A percentile compares a stretch with the other conserved stretches of the same genome.
phyloP scores from a whole-genome alignment of 2,797 vertebrate species.

The Enteromius viviparus region DNA sequence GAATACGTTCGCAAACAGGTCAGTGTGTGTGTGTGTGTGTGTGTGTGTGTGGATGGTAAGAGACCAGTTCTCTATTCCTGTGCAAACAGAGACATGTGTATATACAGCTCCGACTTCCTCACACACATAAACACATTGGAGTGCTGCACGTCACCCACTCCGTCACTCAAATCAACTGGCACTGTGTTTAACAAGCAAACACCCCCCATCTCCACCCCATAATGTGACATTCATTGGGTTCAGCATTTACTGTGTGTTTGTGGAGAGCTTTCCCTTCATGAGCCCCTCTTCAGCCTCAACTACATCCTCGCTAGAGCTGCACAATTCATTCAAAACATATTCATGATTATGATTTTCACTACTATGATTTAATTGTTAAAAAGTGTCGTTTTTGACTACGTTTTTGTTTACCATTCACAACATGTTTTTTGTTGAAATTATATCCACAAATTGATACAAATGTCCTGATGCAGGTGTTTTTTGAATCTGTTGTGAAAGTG shows the following conservation, averaged over 20 bases:
- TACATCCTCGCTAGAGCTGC: not conserved
- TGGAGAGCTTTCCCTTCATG: constrained; percentile 8
- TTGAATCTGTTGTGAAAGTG: not conserved
- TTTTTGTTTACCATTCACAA: not conserved
- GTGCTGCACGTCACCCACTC: constrained; percentile 15
- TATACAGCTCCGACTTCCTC: not conserved
- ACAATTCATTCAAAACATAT: not conserved
- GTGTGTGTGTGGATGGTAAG: not conserved
- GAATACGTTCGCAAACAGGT: constrained; percentile 98
- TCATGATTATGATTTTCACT: not conserved
- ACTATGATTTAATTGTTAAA: not conserved
- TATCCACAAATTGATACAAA: not conserved
- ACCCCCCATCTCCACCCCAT: constrained; percentile 6
- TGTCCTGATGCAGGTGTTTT: not conserved
- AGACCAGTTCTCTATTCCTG: constrained; percentile 1
- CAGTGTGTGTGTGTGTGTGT: constrained; percentile 35
- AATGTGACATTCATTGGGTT: constrained; percentile 15
- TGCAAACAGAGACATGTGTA: constrained; percentile 21
- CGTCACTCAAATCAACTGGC: not conserved
- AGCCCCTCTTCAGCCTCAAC: not conserved
- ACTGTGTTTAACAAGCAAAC: not conserved
- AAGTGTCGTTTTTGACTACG: no score
- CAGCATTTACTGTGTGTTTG: not conserved
- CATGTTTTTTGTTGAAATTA: not conserved
- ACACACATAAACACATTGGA: constrained; percentile 22